phyloP scores from a whole-genome alignment of 2,113 vertebrate genomes.

The Callorhinus ursinus region DNA sequence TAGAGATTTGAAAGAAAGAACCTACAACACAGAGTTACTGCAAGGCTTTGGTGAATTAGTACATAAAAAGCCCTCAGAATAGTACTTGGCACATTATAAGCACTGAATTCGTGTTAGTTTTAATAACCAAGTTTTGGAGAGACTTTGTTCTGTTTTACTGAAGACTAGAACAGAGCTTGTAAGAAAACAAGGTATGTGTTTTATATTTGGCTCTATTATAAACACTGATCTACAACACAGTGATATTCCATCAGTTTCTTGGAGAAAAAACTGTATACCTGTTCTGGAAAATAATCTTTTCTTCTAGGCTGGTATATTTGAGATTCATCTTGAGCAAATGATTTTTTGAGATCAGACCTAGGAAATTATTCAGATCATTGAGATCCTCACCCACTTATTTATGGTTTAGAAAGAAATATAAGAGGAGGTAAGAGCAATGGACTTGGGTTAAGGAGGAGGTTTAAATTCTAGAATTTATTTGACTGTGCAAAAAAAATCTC shows the following conservation, averaged over 20 bases:
- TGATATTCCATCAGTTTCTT: neutral
- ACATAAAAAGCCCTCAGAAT: neutral
- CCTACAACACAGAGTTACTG: neutral
- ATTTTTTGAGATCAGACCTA: neutral
- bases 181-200: neutral
- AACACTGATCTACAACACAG: neutral
- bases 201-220: neutral
- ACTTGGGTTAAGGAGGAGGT: neutral
- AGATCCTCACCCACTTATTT: neutral
- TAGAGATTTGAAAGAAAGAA: constrained; percentile 7
- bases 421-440: neutral
- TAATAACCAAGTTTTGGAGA: constrained; percentile 16
- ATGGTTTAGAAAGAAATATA: neutral
- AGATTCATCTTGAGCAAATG: neutral
- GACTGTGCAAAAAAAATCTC: neutral
- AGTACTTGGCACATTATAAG: neutral
- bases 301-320: neutral
- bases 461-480: constrained; percentile 43
- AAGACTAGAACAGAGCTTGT: neutral
- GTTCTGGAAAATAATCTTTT: neutral
- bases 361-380: neutral
- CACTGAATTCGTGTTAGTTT: neutral
- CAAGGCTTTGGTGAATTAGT: neutral
- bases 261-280: neutral
- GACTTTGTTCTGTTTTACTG: neutral